These are phyloP conservation scores for Speoplatyrhinus poulsoni DNA, from an alignment of 2,113 vertebrate genomes.

Conservation along the genomic window DNA sequence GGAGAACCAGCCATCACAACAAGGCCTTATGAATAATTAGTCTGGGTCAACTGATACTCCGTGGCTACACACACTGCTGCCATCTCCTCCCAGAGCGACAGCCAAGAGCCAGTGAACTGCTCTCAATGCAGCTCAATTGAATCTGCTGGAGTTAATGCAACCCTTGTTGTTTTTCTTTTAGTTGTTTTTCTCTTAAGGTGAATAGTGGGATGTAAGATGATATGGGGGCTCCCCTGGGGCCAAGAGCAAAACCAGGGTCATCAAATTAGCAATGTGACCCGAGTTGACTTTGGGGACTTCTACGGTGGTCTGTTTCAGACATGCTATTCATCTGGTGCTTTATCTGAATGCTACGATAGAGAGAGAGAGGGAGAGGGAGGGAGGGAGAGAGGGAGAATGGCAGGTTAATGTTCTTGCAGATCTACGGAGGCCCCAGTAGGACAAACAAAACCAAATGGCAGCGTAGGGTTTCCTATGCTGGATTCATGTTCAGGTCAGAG, in stretches of 20 bases:
- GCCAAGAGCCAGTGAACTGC: slow-evolving; percentile 62
- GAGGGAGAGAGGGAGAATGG: neutral
- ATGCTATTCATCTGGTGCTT: slow-evolving; percentile 50
- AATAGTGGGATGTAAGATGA: slow-evolving; percentile 53
- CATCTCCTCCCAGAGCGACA: slow-evolving; percentile 38
- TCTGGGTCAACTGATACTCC: slow-evolving; percentile 67
- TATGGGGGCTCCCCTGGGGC: slow-evolving; percentile 34
- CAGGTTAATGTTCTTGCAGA: slow-evolving; percentile 46
- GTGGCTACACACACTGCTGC: slow-evolving; percentile 44
- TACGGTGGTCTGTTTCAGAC: slow-evolving; percentile 54
- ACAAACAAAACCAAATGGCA: slow-evolving; percentile 62
- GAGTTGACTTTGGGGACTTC: slow-evolving; percentile 30
- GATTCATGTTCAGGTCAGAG: slow-evolving; percentile 63
- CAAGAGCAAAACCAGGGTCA: slow-evolving; percentile 35
- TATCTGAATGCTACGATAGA: slow-evolving; percentile 39
- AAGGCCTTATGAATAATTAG: slow-evolving; percentile 71
- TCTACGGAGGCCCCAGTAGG: slow-evolving; percentile 52
- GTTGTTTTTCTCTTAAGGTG: slow-evolving; percentile 51
- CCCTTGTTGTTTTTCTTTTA: slow-evolving; percentile 43
- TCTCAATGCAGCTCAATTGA: slow-evolving; percentile 56
- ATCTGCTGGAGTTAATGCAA: slow-evolving; percentile 50
- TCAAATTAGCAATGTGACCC: slow-evolving; percentile 53
- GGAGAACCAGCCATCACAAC: slow-evolving; percentile 63
- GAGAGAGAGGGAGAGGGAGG: neutral
- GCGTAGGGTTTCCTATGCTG: slow-evolving; percentile 53